These are phyloP conservation scores for Harlomillsia oculata DNA, from an alignment of 1,140 invertebrate species.

Conservation along the genomic window DNA sequence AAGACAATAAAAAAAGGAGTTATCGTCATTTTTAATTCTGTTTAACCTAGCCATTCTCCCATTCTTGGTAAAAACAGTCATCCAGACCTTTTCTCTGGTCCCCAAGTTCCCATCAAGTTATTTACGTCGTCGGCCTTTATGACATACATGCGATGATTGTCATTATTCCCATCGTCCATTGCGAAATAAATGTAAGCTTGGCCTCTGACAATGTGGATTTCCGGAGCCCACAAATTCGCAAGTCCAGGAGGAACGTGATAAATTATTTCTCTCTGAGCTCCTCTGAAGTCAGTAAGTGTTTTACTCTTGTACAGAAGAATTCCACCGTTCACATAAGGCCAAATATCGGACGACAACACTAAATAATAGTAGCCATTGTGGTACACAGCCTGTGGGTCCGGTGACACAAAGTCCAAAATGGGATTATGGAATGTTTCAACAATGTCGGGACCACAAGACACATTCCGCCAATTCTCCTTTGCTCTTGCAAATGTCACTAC, in stretches of 20 bases:
- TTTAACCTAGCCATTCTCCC: not conserved
- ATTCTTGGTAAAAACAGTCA: not conserved
- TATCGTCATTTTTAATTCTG: not conserved
- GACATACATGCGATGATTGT: slow-evolving; percentile 11
- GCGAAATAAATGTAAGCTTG: slow-evolving; percentile 30
- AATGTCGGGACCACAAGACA: not conserved
- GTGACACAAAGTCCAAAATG: slow-evolving; percentile 20
- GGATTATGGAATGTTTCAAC: slow-evolving; percentile 17
- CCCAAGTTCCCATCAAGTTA: slow-evolving; percentile 4
- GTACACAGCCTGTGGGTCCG: slow-evolving; percentile 13
- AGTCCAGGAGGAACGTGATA: slow-evolving; percentile 8
- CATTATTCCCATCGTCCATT: slow-evolving; percentile 17
- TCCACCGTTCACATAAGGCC: slow-evolving; percentile 7
- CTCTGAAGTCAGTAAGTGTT: slow-evolving; percentile 18
- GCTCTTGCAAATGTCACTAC: too few species aligned
- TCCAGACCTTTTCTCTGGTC: slow-evolving; percentile 10
- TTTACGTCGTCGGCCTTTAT: not conserved
- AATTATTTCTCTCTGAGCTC: not conserved
- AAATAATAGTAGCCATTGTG: slow-evolving; percentile 17
- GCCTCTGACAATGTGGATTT: slow-evolving; percentile 20
- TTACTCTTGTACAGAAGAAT: slow-evolving; percentile 8
- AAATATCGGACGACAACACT: slow-evolving; percentile 7
- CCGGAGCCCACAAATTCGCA: slow-evolving; percentile 21
- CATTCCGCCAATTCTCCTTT: not conserved
- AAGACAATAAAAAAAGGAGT: not conserved